These are phyloP conservation scores for Thermophis baileyi DNA, from an alignment of 2,113 vertebrate genomes.

Conservation along the genomic window DNA sequence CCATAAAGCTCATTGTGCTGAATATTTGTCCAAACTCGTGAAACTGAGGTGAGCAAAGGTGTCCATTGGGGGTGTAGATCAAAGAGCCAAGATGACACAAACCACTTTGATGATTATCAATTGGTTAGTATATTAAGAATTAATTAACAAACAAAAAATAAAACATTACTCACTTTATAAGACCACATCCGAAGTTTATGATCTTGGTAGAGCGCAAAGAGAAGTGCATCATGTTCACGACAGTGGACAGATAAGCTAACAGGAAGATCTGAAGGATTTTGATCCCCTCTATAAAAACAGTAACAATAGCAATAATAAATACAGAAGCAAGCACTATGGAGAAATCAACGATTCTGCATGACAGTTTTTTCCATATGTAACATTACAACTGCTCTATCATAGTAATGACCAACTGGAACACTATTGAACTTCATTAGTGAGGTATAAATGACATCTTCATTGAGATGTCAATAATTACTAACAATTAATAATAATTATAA, in stretches of 20 bases:
- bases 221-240: constrained; percentile 83
- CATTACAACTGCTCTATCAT: accelerated
- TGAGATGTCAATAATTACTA: background rate
- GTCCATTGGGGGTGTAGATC: background rate
- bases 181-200: constrained; percentile 95
- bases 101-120: background rate
- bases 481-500: background rate
- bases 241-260: constrained; percentile 83
- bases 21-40: background rate
- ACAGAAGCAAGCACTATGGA: background rate
- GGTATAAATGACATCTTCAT: background rate
- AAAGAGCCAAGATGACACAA: background rate
- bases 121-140: no score
- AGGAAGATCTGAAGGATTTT: constrained; percentile 74
- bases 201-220: constrained; percentile 92
- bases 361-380: background rate
- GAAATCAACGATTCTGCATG: background rate
- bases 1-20: background rate
- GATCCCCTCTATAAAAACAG: constrained; percentile 75
- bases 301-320: background rate
- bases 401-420: background rate
- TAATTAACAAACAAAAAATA: background rate
- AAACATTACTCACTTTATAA: constrained; percentile 73
- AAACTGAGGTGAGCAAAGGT: background rate
- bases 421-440: background rate